These are phyloP conservation scores for Mormyrus proboscirostris DNA, from an alignment of 2,797 vertebrate species.

Conservation along the genomic window DNA sequence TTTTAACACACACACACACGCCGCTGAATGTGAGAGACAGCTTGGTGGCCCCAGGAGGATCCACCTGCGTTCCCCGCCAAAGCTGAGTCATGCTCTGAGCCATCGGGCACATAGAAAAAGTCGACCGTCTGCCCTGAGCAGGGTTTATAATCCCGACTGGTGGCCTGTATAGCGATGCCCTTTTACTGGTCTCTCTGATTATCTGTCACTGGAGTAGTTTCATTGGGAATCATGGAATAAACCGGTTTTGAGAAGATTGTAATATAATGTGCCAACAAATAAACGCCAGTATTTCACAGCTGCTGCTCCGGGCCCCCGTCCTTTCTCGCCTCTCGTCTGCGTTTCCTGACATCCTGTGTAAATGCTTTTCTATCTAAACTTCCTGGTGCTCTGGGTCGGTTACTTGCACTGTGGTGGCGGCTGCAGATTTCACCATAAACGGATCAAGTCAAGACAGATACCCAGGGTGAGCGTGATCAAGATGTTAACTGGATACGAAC, in stretches of 20 bases:
- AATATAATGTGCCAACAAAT: conserved; percentile 80
- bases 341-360: not conserved
- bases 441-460: not conserved
- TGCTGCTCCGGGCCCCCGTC: not conserved
- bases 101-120: not conserved
- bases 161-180: not conserved
- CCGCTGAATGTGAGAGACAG: not conserved
- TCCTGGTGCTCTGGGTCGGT: not conserved
- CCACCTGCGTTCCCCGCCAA: not conserved
- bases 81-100: not conserved
- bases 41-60: not conserved
- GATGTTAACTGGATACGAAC: not conserved
- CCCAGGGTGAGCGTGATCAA: not conserved
- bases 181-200: not conserved
- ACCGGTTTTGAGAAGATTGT: conserved; percentile 68
- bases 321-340: not conserved
- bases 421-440: not conserved
- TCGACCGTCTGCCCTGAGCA: not conserved
- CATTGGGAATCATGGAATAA: conserved; percentile 54
- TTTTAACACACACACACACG: not conserved
- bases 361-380: not conserved
- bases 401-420: not conserved
- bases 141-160: not conserved
- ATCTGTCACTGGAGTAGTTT: conserved; percentile 58
- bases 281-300: conserved; percentile 77